phyloP scores from a whole-genome alignment of 2,113 vertebrate species.

The Fregetta grallaria region DNA sequence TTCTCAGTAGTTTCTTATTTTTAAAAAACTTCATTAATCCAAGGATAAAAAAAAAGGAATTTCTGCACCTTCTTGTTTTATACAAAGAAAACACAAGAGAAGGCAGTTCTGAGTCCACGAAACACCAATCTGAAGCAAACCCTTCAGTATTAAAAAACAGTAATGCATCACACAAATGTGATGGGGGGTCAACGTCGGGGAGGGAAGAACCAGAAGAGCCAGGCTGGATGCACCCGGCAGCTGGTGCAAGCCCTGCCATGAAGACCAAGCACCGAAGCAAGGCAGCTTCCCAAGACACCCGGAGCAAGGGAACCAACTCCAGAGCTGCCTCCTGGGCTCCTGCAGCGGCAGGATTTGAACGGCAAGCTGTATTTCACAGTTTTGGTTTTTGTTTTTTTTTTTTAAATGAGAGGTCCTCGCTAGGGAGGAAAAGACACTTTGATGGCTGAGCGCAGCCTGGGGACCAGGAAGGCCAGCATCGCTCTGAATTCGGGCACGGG shows the following conservation, averaged over 20 bases:
- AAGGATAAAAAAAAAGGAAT: not conserved
- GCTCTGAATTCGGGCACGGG: rapidly evolving
- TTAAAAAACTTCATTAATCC: not conserved
- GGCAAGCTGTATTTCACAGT: rapidly evolving
- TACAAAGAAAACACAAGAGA: not conserved
- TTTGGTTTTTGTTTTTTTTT: not conserved
- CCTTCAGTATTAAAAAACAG: too few relatives aligned
- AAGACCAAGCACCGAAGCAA: not conserved
- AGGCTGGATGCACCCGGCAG: not conserved
- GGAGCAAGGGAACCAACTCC: not conserved
- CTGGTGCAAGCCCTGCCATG: not conserved
- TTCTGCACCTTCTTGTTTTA: not conserved
- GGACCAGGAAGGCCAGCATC: not conserved
- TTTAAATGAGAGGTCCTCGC: too few relatives aligned
- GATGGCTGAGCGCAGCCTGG: not conserved
- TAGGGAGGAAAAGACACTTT: not conserved
- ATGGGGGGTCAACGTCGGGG: not conserved
- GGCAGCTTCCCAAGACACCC: rapidly evolving
- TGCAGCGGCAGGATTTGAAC: not conserved
- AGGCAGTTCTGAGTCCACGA: rapidly evolving
- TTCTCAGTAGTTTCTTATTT: not conserved
- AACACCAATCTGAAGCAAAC: rapidly evolving
- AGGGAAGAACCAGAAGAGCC: not conserved
- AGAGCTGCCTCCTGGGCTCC: not conserved
- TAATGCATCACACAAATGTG: rapidly evolving